Base-by-base conservation (phyloP, 2,888 invertebrate genomes). In the Gastracanthus pulcherrimus region DNA sequence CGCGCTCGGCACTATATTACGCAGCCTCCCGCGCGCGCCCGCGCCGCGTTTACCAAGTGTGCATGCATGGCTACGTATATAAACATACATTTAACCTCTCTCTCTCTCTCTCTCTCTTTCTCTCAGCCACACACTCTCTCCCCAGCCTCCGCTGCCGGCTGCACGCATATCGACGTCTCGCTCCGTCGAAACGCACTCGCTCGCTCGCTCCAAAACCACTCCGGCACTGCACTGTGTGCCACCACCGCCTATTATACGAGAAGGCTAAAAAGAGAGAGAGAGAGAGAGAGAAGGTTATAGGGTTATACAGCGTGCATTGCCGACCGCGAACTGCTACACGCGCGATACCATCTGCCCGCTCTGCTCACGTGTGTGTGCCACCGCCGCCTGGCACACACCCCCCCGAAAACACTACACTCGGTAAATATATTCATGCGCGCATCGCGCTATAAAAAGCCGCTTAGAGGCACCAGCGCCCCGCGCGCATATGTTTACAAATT, bases 371-470 rank as follows among this genome's bases (percentile, higher is more conserved):
- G 6, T 19, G 19, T 7, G 45, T 45, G 45, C 5, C 6, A 48
- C 31, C 16, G 82, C 80, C 83, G 74, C 77, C 83, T 80, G 71
- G 72, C 36, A 76, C 79, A 76, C 62, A 72, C 80, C 66, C 80
- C 74, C 67, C 80, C 83, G 80, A 83, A 87, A 86, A 51, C 36
- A 83, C 83, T 83, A 51, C 36, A 83, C 83, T 83, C 82, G 71
- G 82, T 84, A 85, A 86, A 87, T 87, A 85, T 86, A 87, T 87
- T 84, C 85, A 83, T 82, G 82, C 77, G 76, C 80, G 83, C 84
- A 85, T 86, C 86, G 82, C 70, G 77, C 83, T 82, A 86, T 85
- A 85, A 86, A 86, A 83, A 81, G 76, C 66, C 82, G 80, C 80
- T 82, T 84, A 83, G 80, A 82, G n/a, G n/a, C n/a, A n/a, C n/a